Percentiles rank a stretch among this genome's conserved stretches.
phyloP scores from a whole-genome alignment of 1,140 invertebrate genomes.

The Chelonus insularis region DNA sequence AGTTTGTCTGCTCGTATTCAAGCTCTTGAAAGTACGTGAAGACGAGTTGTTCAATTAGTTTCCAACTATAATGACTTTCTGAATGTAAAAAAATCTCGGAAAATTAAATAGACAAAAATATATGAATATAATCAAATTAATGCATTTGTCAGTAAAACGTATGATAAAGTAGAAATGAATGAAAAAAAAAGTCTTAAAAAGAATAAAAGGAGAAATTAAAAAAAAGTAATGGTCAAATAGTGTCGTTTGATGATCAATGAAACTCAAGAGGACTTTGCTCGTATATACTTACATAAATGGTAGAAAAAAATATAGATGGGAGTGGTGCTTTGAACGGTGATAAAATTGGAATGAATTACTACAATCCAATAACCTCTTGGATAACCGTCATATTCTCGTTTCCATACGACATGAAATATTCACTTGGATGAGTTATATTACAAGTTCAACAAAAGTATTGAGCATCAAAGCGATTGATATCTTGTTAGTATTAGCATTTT shows the following conservation, averaged over 20 bases:
- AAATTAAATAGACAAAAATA: background rate
- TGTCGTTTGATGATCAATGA: conserved; percentile 1
- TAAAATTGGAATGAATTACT: conserved; percentile 20
- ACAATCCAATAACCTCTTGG: background rate
- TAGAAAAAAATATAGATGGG: background rate
- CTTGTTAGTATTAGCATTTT: too few relatives aligned
- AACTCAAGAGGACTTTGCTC: conserved; percentile 2
- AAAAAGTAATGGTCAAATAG: background rate
- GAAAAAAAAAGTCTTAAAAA: background rate
- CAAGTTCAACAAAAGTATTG: too few relatives aligned
- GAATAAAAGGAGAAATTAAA: background rate
- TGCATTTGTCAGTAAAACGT: background rate
- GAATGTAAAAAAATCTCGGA: background rate
- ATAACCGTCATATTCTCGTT: background rate
- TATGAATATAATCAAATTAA: background rate
- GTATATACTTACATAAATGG: background rate
- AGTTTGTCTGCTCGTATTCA: background rate
- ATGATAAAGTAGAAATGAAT: background rate
- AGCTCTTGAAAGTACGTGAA: background rate
- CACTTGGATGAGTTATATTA: background rate
- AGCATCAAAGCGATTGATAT: too few relatives aligned
- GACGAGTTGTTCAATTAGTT: background rate
- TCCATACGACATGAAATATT: background rate
- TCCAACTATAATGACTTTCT: conserved; percentile 1
- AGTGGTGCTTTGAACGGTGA: conserved; percentile 4